Evolutionary conservation across 2,113 vertebrate species (phyloP).

Genomic region (Psittacara wagleri): DNA sequence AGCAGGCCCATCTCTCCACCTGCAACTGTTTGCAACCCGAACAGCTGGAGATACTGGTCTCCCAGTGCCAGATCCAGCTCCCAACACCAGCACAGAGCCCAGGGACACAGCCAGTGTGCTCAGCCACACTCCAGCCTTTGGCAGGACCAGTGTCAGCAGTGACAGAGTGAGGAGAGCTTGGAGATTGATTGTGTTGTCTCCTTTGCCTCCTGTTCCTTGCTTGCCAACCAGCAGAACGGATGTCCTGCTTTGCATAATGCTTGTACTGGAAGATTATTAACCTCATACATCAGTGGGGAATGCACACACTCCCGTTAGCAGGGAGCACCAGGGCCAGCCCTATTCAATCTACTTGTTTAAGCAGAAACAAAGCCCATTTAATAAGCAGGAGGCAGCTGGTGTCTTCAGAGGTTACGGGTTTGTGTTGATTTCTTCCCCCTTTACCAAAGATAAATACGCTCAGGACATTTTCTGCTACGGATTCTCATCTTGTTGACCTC

Average conservation of each 20-base stretch:
- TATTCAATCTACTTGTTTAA: neutral
- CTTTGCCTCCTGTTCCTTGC: neutral
- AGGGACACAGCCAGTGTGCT: neutral
- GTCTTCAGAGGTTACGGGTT: neutral
- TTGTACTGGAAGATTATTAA: neutral
- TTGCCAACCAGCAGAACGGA: neutral
- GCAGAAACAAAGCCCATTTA: conserved; percentile 3
- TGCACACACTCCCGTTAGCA: neutral
- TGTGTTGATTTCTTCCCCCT: neutral
- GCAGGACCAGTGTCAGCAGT: neutral
- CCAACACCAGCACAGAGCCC: neutral
- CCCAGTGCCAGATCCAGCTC: neutral
- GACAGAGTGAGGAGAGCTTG: fast-evolving
- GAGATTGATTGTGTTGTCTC: neutral
- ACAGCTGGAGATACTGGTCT: neutral
- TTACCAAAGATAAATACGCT: neutral
- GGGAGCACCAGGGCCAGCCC: neutral
- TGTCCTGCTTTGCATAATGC: conserved; percentile 31
- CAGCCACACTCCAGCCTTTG: neutral
- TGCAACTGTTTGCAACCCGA: neutral
- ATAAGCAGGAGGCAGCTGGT: conserved; percentile 6
- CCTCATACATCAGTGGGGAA: neutral
- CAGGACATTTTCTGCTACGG: neutral
- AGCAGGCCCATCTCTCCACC: neutral
- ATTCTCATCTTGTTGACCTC: neutral